Evolutionary conservation across 2,113 vertebrate species (phyloP), one percentile per base, ranked within the genome.

Genomic region (Cynocephalus volans): DNA sequence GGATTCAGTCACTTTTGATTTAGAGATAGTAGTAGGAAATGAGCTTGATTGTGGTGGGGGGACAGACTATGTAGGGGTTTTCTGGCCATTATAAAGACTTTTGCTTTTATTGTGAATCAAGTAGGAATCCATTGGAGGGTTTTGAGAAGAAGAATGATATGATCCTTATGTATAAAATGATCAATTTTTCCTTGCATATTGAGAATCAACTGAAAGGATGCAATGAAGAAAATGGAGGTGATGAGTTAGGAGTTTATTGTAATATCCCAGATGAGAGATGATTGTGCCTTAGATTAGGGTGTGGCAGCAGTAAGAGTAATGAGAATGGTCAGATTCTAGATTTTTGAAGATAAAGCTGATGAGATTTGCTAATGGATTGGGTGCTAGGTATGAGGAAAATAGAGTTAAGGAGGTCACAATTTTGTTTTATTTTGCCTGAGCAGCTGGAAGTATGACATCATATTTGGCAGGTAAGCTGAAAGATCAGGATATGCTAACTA

Each of bases 21-120:
- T 14, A 90, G 72, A 94, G 45, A 90, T 24, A 83, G 54, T 62
- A 82, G 8, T 50, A 93, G 76, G 73, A 95, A 86, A 92, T 92
- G 54, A 73, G 21, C 4, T 77, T 80, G 58, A 10, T 54, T 93
- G 45, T 96, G 82, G 23, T 92, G 23, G 64, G 50, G 70, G 23
- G 45, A 88, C 8, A 76, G 19, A 70, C 80, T 90, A 79, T 45
- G 21, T 41, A 90, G n/a, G 11, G 24, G 64, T 75, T 92, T 91
- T 3, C 76, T 91, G 23, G 52, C 60, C 23, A 33, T 73, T 95
- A 81, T 33, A 70, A 73, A 56, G 28, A 76, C 19, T 73, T 88
- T 69, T 26, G 56, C 26, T 95, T 90, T 92, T 69, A 50, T 54
- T 86, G 41, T 94, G 24, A 88, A 65, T 52, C 17, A 92, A 24